A percentile compares a stretch with the other conserved stretches of the same genome.
These are phyloP conservation scores for Eupristina koningsbergeri DNA, from an alignment of 1,140 invertebrate genomes.

Conservation along the genomic window DNA sequence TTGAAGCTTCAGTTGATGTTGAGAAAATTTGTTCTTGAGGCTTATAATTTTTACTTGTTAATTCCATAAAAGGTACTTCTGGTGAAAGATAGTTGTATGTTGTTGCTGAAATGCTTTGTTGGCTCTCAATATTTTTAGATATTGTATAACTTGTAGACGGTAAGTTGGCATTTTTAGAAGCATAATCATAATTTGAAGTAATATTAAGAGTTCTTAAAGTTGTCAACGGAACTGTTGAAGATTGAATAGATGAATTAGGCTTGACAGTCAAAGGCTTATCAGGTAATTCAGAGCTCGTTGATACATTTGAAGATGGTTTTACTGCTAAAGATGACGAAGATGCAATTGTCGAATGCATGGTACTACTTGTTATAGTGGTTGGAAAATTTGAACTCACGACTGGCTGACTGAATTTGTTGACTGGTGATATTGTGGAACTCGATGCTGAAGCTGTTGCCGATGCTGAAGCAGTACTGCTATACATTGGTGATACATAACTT, in stretches of 20 bases:
- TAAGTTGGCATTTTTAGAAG: background rate
- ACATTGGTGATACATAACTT: background rate
- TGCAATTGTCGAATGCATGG: conserved; percentile 39
- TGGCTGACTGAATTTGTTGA: conserved; percentile 41
- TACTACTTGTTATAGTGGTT: conserved; percentile 43
- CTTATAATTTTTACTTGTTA: background rate
- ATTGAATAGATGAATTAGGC: background rate
- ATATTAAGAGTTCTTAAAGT: background rate
- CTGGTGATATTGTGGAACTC: conserved; percentile 13
- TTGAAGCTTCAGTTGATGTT: background rate
- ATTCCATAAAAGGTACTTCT: background rate
- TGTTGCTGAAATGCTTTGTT: background rate
- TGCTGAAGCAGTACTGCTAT: conserved; percentile 31
- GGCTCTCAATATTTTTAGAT: background rate
- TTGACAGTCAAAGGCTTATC: background rate
- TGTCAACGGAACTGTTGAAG: background rate
- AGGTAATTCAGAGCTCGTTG: background rate
- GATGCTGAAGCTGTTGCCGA: conserved; percentile 32
- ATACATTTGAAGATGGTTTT: background rate
- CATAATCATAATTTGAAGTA: background rate
- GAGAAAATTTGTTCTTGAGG: background rate
- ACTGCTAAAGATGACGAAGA: conserved; percentile 46
- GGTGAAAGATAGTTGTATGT: conserved; percentile 30
- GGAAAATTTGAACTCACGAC: conserved; percentile 46
- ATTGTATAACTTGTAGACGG: background rate